Conservation (phyloP, 1,140 invertebrate genomes). For the Riptortus pedestris region DNA sequence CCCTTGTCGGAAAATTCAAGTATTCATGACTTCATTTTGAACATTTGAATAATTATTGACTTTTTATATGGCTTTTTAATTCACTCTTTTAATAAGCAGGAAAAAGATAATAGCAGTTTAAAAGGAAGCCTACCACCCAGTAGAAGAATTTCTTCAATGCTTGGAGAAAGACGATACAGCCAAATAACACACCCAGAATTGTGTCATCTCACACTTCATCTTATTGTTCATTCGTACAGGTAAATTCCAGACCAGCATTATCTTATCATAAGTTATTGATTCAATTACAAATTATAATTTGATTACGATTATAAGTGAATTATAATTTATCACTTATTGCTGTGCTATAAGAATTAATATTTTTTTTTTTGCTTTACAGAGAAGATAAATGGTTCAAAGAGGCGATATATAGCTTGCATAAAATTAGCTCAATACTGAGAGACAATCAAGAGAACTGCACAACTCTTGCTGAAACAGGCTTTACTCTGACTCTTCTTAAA, state of each 20-base stretch:
- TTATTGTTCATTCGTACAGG: conserved; percentile 48
- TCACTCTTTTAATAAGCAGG: too few species aligned
- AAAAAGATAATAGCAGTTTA: conserved; percentile 35
- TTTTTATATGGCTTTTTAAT: too few species aligned
- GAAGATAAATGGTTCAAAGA: conserved; percentile 22
- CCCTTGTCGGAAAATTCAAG: conserved; percentile 28
- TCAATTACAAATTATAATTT: too few species aligned
- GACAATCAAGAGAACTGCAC: conserved; percentile 40
- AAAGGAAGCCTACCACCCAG: conserved; percentile 25
- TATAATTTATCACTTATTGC: too few species aligned
- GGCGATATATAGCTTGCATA: conserved; percentile 30
- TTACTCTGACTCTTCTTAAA: conserved; percentile 37
- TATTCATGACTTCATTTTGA: too few species aligned
- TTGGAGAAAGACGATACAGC: conserved; percentile 26
- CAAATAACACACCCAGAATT: conserved; percentile 46
- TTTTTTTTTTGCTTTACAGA: too few species aligned
- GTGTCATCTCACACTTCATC: conserved; percentile 47
- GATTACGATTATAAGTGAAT: too few species aligned
- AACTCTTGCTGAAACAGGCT: conserved; percentile 37
- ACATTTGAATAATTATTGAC: too few species aligned
- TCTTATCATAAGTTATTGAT: too few species aligned
- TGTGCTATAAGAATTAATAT: too few species aligned
- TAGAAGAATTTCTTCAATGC: conserved; percentile 25
- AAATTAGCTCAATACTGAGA: conserved; percentile 26
- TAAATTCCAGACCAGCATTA: too few species aligned